A percentile compares a stretch with the other conserved stretches of the same genome.
Conservation (phyloP, 1,140 invertebrate genomes). For the Tetramorium alpestre region DNA sequence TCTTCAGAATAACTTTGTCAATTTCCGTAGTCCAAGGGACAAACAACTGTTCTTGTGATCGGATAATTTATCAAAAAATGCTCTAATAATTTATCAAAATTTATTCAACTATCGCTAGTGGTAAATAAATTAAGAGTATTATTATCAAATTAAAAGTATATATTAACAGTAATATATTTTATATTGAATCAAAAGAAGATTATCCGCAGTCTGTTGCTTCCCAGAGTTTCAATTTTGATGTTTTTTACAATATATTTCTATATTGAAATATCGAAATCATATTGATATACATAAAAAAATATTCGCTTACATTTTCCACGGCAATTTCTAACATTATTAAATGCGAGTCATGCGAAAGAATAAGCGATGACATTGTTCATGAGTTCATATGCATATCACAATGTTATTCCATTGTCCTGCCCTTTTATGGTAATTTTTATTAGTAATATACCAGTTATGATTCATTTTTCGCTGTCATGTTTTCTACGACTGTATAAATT, state of each 20-base stretch:
- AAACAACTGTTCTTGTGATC: constrained; percentile 66
- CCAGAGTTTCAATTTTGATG: neutral
- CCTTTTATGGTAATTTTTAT: neutral
- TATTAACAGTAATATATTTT: neutral
- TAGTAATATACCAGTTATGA: neutral
- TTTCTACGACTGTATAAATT: constrained; percentile 18
- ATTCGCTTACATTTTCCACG: constrained; percentile 75
- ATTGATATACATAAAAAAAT: neutral
- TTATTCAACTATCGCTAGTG: neutral
- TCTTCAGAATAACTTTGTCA: constrained; percentile 76
- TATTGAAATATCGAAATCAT: neutral
- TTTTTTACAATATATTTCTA: neutral
- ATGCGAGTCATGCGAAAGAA: constrained; percentile 72
- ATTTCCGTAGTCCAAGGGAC: constrained; percentile 72
- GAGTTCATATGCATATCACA: neutral
- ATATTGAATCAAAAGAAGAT: neutral
- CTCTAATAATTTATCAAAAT: neutral
- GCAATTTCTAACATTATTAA: constrained; percentile 80
- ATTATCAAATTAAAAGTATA: no score
- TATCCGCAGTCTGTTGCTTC: neutral
- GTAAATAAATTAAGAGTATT: neutral
- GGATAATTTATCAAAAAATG: neutral
- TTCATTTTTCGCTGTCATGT: constrained; percentile 29
- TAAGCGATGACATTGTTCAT: constrained; percentile 67
- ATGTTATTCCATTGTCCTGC: neutral